These are phyloP conservation scores for Hypocryptadius cinnamomeus DNA, from an alignment of 2,113 vertebrate species.

Conservation along the genomic window DNA sequence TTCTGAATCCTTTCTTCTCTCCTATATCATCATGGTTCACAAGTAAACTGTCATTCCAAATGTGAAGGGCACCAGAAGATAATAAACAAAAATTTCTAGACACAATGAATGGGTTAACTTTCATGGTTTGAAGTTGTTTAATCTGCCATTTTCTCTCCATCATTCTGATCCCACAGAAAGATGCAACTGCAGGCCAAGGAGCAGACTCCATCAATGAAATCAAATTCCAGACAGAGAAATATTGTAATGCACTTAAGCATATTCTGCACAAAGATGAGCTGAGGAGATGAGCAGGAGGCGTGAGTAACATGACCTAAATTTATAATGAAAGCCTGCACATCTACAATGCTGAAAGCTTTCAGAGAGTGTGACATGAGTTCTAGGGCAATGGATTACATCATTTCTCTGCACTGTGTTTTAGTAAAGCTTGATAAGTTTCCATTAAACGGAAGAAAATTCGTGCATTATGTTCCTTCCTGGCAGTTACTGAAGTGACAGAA, in stretches of 20 bases:
- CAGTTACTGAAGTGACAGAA: neutral
- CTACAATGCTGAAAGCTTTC: neutral
- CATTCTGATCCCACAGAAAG: neutral
- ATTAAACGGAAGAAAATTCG: neutral
- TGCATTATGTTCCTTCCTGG: neutral
- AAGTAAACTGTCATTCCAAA: neutral
- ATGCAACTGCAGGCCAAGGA: neutral
- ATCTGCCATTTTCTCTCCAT: neutral
- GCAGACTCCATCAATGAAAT: neutral
- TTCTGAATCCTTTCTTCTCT: neutral
- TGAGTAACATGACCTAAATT: constrained; percentile 21
- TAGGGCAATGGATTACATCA: neutral
- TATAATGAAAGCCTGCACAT: neutral
- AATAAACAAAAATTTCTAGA: neutral
- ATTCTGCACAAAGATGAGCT: neutral
- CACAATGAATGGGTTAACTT: neutral
- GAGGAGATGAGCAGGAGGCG: neutral
- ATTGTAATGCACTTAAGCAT: neutral
- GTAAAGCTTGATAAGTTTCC: neutral
- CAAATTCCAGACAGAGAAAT: neutral
- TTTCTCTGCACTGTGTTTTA: neutral
- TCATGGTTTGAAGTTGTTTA: neutral
- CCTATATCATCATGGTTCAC: rapidly evolving
- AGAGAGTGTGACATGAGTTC: neutral
- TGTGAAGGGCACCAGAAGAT: rapidly evolving